Conservation (phyloP, 2,113 vertebrate species). For the Myrmecobius fasciatus region DNA sequence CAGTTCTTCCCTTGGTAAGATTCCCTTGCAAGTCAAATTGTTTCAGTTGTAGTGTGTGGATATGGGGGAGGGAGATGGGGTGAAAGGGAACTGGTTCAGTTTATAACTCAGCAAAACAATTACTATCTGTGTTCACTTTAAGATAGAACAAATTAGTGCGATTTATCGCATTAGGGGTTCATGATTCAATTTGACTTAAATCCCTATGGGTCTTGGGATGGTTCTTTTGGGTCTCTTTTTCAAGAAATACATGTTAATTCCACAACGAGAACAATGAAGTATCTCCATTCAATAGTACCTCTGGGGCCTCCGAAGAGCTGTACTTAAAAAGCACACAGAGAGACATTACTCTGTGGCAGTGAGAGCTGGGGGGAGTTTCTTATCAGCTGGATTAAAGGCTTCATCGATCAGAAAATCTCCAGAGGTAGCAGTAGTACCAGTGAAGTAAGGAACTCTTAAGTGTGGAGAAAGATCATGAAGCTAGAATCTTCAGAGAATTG, state of each 20-base stretch:
- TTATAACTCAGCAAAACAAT: not conserved
- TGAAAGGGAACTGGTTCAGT: not conserved
- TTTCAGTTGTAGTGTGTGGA: not conserved
- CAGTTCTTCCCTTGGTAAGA: not conserved
- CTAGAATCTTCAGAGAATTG: slow-evolving; percentile 54
- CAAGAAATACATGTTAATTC: slow-evolving; percentile 1
- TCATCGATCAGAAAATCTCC: slow-evolving; percentile 67
- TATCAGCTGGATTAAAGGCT: slow-evolving; percentile 71
- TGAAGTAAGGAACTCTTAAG: slow-evolving; percentile 61
- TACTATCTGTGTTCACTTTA: not conserved
- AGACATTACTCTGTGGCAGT: slow-evolving; percentile 44
- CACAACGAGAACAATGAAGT: not conserved
- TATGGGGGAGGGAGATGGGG: not conserved
- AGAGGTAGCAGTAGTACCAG: slow-evolving; percentile 56
- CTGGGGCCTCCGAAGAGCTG: not conserved
- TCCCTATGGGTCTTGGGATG: not conserved
- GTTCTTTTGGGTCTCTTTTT: not conserved
- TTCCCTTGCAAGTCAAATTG: not conserved
- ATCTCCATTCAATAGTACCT: not conserved
- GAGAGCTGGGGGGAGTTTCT: slow-evolving; percentile 61
- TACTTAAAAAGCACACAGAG: slow-evolving; percentile 53
- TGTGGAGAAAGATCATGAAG: slow-evolving; percentile 64
- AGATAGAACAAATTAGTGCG: not conserved
- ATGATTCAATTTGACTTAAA: not conserved
- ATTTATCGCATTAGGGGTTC: not conserved